A percentile compares a stretch with the other conserved stretches of the same genome.
Conservation (phyloP, 1,140 invertebrate genomes). For the Aphaenogaster rudis region DNA sequence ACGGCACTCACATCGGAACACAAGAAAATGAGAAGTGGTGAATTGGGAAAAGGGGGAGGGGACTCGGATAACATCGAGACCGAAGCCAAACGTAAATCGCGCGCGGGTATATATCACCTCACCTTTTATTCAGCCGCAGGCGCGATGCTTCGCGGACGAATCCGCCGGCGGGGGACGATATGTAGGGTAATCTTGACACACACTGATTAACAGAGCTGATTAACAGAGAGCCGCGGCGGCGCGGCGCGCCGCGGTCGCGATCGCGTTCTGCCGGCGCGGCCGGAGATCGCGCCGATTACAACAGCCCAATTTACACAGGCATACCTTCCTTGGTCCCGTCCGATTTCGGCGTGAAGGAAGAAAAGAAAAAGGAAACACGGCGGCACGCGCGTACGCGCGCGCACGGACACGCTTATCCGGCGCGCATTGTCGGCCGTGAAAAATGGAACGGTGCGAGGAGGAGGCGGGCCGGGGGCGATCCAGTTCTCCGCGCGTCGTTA, state of each 20-base stretch:
- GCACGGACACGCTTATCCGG: neutral
- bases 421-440: constrained; percentile 20
- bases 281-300: neutral
- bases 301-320: neutral
- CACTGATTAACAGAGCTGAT: constrained; percentile 79
- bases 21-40: too few species aligned
- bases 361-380: neutral
- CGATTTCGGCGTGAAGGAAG: neutral
- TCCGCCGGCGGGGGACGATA: constrained; percentile 69
- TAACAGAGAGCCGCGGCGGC: constrained; percentile 58
- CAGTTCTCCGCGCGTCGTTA: constrained; percentile 20
- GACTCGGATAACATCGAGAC: neutral
- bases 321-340: neutral
- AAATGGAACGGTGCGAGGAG: neutral
- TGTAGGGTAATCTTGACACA: constrained; percentile 81
- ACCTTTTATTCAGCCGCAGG: constrained; percentile 58
- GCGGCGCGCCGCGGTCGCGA: neutral
- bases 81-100: neutral
- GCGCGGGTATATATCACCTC: neutral
- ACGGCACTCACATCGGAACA: too few species aligned
- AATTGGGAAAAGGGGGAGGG: neutral
- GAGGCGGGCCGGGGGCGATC: neutral
- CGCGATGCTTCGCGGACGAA: constrained; percentile 22
- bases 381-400: neutral
- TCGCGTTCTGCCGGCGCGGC: too few species aligned